Percentiles rank a stretch among this genome's conserved stretches.
These are phyloP conservation scores for Lepidurus apus DNA, from an alignment of 1,140 invertebrate genomes.

Conservation along the genomic window DNA sequence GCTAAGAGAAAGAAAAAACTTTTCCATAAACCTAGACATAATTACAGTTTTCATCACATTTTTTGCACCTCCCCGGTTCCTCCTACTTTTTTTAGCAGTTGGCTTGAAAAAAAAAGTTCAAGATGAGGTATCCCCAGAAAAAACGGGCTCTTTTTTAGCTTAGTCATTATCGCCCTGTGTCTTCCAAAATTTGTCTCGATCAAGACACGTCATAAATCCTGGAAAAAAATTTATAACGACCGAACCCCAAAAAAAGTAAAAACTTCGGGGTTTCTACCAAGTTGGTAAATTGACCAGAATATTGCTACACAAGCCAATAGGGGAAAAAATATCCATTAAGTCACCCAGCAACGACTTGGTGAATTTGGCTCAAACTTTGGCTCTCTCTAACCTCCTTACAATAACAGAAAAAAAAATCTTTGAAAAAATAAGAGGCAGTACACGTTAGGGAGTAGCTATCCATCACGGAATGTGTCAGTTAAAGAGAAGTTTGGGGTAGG, in stretches of 20 bases:
- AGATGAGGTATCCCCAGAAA: not conserved
- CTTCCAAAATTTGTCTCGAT: slow-evolving; percentile 1
- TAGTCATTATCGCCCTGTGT: not conserved
- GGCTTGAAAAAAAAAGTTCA: no score
- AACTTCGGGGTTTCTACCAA: not conserved
- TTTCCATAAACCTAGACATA: no score
- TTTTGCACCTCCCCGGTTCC: no score
- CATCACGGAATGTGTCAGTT: no score
- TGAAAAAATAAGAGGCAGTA: no score
- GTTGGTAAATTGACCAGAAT: not conserved
- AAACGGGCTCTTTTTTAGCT: not conserved
- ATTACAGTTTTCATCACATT: no score
- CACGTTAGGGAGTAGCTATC: no score
- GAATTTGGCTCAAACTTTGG: not conserved
- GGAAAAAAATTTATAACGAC: not conserved
- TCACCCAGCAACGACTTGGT: not conserved
- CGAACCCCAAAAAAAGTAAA: not conserved
- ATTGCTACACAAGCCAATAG: not conserved
- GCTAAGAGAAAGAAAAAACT: not conserved
- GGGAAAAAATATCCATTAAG: not conserved
- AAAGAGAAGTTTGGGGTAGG: no score
- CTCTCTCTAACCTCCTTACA: no score
- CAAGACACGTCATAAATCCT: not conserved
- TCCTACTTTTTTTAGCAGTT: no score
- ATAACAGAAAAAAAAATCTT: no score